These are phyloP conservation scores for Ametastegia equiseti DNA, from an alignment of 2,888 invertebrate genomes.

Conservation along the genomic window DNA sequence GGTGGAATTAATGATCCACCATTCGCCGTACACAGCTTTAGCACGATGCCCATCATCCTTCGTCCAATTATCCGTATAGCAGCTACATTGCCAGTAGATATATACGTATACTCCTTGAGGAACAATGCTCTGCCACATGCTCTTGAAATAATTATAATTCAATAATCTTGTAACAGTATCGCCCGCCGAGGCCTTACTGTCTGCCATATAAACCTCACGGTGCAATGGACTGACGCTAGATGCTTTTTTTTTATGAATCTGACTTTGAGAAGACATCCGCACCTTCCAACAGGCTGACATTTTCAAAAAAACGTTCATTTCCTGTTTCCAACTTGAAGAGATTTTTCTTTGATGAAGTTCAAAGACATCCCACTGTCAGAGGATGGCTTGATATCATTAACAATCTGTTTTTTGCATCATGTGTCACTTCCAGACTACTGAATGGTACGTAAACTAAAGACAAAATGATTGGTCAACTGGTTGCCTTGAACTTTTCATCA, in stretches of 20 bases:
- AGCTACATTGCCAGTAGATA: background rate
- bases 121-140: conserved; percentile 11
- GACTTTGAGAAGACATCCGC: background rate
- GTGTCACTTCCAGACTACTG: no score
- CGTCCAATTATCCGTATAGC: conserved; percentile 31
- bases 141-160: conserved; percentile 41
- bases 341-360: no score
- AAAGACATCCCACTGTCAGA: no score
- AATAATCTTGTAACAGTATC: conserved; percentile 44
- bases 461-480: no score
- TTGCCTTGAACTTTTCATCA: no score
- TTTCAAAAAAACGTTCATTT: no score
- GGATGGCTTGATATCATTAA: no score
- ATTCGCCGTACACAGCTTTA: background rate
- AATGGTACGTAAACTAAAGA: no score
- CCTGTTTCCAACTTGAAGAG: no score
- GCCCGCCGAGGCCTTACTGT: background rate
- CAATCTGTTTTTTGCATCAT: no score
- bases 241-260: background rate
- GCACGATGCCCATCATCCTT: conserved; percentile 27
- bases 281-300: background rate
- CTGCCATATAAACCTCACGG: background rate
- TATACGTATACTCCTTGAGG: no score
- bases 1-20: conserved; percentile 41
- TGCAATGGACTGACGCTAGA: background rate